phyloP scores from a whole-genome alignment of 2,797 vertebrate genomes.

The Lagodon rhomboides region DNA sequence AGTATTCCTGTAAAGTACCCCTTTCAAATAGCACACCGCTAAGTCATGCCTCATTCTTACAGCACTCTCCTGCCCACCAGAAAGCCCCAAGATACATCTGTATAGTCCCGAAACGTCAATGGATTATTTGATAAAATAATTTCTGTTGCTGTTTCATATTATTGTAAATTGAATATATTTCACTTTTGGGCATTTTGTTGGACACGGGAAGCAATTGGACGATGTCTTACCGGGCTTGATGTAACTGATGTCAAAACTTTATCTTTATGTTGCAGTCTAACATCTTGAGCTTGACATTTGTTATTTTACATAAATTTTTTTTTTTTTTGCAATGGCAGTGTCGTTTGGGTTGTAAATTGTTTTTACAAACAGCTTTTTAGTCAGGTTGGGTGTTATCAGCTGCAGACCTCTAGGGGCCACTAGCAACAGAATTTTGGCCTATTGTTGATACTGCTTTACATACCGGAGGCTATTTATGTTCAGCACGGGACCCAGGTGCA shows the following conservation, averaged over 20 bases:
- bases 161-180: not conserved
- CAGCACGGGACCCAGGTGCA: constrained; percentile 43
- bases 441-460: constrained; percentile 17
- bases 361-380: constrained; percentile 9
- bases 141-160: not conserved
- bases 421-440: not conserved
- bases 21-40: no score
- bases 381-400: not conserved
- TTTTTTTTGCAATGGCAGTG: not conserved
- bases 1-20: not conserved
- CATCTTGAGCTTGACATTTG: not conserved
- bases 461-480: constrained; percentile 23
- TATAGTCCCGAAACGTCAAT: not conserved
- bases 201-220: not conserved
- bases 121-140: not conserved
- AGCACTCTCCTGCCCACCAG: not conserved
- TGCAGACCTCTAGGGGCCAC: constrained; percentile 11
- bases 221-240: not conserved
- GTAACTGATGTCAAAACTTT: not conserved
- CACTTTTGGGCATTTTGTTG: not conserved
- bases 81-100: not conserved
- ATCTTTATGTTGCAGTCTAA: not conserved
- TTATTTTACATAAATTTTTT: not conserved
- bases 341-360: not conserved
- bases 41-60: not conserved